phyloP scores from a whole-genome alignment of 2,113 vertebrate genomes.

The Mustelus asterias region DNA sequence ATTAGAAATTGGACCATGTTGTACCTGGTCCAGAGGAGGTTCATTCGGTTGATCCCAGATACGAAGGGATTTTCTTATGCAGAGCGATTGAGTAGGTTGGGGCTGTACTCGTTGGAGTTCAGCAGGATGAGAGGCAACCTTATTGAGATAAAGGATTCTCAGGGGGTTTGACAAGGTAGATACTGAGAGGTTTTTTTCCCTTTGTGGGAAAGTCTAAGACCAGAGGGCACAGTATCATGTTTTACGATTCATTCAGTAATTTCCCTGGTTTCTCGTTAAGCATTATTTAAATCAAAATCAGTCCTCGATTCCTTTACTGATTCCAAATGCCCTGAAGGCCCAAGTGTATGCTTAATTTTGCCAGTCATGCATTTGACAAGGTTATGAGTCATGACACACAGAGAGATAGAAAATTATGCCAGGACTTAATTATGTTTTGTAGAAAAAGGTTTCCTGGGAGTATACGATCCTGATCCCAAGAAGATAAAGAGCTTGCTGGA shows the following conservation, averaged over 20 bases:
- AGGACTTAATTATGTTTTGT: constrained; percentile 28
- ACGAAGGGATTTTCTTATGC: no score
- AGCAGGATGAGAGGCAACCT: no score
- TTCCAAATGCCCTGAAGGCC: background rate
- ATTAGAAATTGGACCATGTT: background rate
- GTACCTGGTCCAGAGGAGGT: no score
- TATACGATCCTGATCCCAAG: constrained; percentile 57
- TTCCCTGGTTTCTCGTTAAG: background rate
- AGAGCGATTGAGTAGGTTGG: no score
- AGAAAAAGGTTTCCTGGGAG: constrained; percentile 68
- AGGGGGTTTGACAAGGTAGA: no score
- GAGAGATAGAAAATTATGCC: background rate
- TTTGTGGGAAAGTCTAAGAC: no score
- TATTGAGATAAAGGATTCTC: no score
- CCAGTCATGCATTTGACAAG: constrained; percentile 7
- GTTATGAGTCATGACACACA: background rate
- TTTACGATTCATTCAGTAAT: background rate
- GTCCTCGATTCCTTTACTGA: background rate
- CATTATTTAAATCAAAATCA: background rate
- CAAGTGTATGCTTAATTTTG: background rate
- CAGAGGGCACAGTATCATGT: no score
- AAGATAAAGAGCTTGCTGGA: constrained; percentile 46
- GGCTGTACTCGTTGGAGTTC: no score
- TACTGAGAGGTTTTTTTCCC: no score
- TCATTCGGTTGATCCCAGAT: no score